Base-by-base conservation (phyloP, 2,797 vertebrate genomes). In the Falco cherrug region DNA sequence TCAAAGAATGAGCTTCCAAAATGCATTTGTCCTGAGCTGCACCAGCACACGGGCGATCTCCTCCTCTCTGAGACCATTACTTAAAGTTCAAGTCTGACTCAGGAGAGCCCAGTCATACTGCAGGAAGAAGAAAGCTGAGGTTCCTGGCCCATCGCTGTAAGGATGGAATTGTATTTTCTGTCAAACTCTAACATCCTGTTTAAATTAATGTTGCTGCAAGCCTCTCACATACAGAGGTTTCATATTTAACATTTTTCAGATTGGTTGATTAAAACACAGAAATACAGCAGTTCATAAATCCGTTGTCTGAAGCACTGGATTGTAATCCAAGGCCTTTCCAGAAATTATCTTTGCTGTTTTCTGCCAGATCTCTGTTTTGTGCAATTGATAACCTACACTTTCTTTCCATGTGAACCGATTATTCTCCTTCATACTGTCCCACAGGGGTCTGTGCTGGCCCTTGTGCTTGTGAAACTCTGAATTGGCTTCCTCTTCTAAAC, bases 401-500 rank as follows among this genome's bases (percentile, higher is more conserved):
- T 77, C 67, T 84, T 93, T 86, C 84, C 77, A 29, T 68, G 61
- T 77, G 67, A 92, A 76, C 79, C 64, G 65, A 73, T 69, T 90
- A 35, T 61, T 92, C 74, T 84, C 70, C 88, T 92, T 94, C 80
- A 74, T 70, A 70, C 65, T n/a, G 67, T 91, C 91, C 87, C 96
- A 82, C 37, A 54, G 91, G 89, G 83, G 59, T 89, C 73, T 13
- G 1, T 60, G 39, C 83, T 95, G 90, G 83, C 83, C 80, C 64
- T 92, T 45, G n/a, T 65, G 56, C 63, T 94, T 93, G 69, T 86
- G 90, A 94, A 91, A 90, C n/a, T 83, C 76, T 76, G 89, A 93
- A 93, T 84, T 97, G 95, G 93, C 93, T 96, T 61, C 79, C 35
- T 81, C 50, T 96, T 93, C 95, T 70, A 86, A 93, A 91, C 81